Base-by-base conservation (phyloP, 2,888 invertebrate genomes). In the Dryococelus australis region DNA sequence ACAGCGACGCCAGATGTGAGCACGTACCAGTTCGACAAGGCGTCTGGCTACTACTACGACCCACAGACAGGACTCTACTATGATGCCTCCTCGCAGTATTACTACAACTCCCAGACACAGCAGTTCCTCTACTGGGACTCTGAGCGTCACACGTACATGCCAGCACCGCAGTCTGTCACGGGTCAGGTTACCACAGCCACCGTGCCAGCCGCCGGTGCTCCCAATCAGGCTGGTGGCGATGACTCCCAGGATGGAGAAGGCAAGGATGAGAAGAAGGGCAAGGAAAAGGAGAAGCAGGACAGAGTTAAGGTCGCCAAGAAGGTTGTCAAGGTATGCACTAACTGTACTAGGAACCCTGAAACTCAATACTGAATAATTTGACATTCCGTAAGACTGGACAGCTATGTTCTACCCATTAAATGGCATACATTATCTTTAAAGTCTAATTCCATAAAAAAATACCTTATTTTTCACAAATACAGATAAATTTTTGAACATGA, bases 291-390 rank as follows among this genome's bases (percentile, higher is more conserved):
- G 84, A 97, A 97, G 90, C 97, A 97, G 88, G 98, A 98, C 90
- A 98, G 99, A 93, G 98, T 98, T 0, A 99, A 99, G 93, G 98
- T 98, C 20, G 99, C 99, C 9, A 99, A 99, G 92, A 98, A 98
- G 92, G 99, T 99, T 90, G 99, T 99, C 0, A 99, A 99, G 83
- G 83, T 93, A 96, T 93, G 88, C 87, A 89, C 35, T 35, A 4
- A 35, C 35, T 35, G 35, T 35, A 35, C 35, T 35, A 4, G 35
- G 35, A 35, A 35, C 35, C 35, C 35, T 35, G 35, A 35, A 35
- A 35, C 35, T 35, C 35, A 4, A 4, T 4, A 35, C 35, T 35
- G 2, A 4, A 35, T 35, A 35, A 35, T 4, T 35, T 35, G 35
- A 35, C 35, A 35, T 3, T 35, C 35, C 35, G 35, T 35, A 35